Percentiles rank a stretch among this genome's conserved stretches.
phyloP scores from a whole-genome alignment of 1,140 invertebrate species.

The Drosophila ironensis region DNA sequence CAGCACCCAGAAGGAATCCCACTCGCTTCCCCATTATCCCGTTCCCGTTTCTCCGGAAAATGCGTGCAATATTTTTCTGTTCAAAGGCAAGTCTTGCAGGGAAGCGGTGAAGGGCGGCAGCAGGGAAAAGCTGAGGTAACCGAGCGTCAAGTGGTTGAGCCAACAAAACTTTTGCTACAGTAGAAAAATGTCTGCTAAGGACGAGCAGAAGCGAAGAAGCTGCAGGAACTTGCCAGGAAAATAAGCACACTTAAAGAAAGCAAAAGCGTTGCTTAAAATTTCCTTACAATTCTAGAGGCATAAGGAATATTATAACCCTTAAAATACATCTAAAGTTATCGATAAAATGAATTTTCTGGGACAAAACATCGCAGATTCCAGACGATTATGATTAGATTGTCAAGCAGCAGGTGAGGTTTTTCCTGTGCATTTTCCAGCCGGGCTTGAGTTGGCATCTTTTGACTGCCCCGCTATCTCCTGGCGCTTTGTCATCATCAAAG shows the following conservation, averaged over 20 bases:
- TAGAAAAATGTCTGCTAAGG: conserved; percentile 70
- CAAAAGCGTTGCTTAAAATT: not conserved
- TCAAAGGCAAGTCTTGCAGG: conserved; percentile 20
- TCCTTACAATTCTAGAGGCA: not conserved
- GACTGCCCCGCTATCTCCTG: conserved; percentile 5
- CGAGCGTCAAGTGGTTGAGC: conserved; percentile 72
- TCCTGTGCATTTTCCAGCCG: not conserved
- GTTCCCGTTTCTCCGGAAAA: conserved; percentile 42
- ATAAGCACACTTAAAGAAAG: not conserved
- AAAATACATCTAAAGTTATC: too few species aligned
- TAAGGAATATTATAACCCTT: too few species aligned
- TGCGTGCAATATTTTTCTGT: conserved; percentile 72
- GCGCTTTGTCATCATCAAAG: conserved; percentile 58
- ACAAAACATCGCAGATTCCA: too few species aligned
- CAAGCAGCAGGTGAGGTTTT: not conserved
- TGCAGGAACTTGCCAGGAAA: conserved; percentile 31
- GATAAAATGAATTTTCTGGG: too few species aligned
- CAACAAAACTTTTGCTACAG: conserved; percentile 65
- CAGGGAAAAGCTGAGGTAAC: conserved; percentile 51
- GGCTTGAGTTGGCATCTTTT: conserved; percentile 16
- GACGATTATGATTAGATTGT: not conserved
- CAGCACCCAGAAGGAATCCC: conserved; percentile 43
- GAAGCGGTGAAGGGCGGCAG: not conserved
- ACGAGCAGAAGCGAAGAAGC: conserved; percentile 51
- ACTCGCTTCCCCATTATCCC: not conserved